These are phyloP conservation scores for Nothoprocta perdicaria DNA, from an alignment of 2,113 vertebrate species.

Conservation along the genomic window DNA sequence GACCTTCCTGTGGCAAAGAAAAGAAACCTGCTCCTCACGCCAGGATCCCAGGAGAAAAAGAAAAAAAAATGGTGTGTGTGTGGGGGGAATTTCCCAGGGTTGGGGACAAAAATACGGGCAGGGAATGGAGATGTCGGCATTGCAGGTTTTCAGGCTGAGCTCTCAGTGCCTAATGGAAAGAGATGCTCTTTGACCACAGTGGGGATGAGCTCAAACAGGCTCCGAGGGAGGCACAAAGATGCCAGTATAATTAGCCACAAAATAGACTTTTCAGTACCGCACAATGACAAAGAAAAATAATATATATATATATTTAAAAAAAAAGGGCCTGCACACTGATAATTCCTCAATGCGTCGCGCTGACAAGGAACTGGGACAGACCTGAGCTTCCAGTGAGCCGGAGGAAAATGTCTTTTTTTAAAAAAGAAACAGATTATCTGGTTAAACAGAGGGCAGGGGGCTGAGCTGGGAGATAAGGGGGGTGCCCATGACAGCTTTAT, in stretches of 20 bases:
- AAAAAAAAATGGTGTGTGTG: too few relatives aligned
- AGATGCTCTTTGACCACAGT: conserved; percentile 15
- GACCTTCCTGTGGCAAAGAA: neutral
- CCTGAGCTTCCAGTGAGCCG: conserved; percentile 53
- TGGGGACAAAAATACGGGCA: neutral
- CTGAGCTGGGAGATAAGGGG: conserved; percentile 56
- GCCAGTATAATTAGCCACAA: conserved; percentile 64
- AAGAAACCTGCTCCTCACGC: neutral
- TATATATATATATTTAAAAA: neutral
- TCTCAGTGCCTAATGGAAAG: conserved; percentile 20
- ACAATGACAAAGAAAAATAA: conserved; percentile 47
- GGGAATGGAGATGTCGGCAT: neutral
- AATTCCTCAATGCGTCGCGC: neutral
- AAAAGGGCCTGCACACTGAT: conserved; percentile 24
- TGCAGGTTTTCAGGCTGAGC: conserved; percentile 10
- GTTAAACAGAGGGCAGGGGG: conserved; percentile 75
- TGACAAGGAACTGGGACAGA: conserved; percentile 62
- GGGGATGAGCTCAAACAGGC: conserved; percentile 1
- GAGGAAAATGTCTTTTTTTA: conserved; percentile 64
- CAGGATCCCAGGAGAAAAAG: neutral
- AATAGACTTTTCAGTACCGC: conserved; percentile 50
- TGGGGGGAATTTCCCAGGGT: neutral
- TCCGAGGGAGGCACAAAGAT: conserved; percentile 33
- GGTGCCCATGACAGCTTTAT: conserved; percentile 73
- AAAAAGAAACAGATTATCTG: conserved; percentile 74